phyloP scores from a whole-genome alignment of 2,797 vertebrate species.

The Cottoperca gobio region DNA sequence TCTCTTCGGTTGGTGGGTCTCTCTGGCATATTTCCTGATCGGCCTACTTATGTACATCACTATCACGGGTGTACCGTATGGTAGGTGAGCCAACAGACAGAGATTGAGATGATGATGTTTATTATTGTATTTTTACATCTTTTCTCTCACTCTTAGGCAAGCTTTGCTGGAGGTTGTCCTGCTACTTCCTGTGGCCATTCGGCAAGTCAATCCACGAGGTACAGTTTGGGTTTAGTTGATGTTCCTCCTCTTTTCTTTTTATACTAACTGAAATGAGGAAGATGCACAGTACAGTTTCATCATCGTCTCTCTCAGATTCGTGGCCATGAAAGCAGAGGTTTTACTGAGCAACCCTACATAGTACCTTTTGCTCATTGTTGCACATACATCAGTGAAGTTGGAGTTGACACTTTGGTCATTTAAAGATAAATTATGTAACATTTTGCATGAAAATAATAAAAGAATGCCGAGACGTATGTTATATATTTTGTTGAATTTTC shows the following conservation, averaged over 20 bases:
- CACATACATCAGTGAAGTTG: rapidly evolving
- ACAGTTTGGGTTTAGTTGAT: slow-evolving; percentile 13
- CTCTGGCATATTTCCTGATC: slow-evolving; percentile 83
- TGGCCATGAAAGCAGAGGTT: slow-evolving; percentile 27
- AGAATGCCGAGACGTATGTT: too few species aligned
- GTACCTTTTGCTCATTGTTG: background rate
- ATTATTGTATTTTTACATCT: background rate
- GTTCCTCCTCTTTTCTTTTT: background rate
- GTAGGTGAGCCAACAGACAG: slow-evolving; percentile 71
- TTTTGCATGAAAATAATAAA: too few species aligned
- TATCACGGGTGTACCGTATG: slow-evolving; percentile 84
- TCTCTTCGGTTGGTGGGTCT: slow-evolving; percentile 92
- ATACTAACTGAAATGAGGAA: slow-evolving; percentile 14
- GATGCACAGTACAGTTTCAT: slow-evolving; percentile 7
- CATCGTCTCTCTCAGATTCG: background rate
- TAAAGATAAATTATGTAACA: too few species aligned
- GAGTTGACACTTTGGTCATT: background rate
- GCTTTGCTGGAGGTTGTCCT: slow-evolving; percentile 85
- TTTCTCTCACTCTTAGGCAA: slow-evolving; percentile 67
- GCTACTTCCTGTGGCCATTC: slow-evolving; percentile 91
- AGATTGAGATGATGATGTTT: background rate
- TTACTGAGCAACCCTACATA: background rate
- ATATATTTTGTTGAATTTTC: too few species aligned
- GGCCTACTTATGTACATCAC: slow-evolving; percentile 87
- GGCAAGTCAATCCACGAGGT: slow-evolving; percentile 87